Conservation (phyloP, 2,888 invertebrate species). For the Limenitis camilla region DNA sequence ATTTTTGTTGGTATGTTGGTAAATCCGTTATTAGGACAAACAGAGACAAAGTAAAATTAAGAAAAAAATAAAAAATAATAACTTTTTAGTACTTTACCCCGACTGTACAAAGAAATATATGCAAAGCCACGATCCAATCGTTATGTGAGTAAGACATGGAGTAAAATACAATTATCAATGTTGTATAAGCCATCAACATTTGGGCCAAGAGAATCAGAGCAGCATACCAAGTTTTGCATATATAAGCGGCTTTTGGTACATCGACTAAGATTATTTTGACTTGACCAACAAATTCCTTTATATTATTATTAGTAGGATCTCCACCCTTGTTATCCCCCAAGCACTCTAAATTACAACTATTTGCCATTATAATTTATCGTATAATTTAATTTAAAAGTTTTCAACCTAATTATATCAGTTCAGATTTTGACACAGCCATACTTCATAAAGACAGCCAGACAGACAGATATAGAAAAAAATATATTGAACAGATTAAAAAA, state of each 20-base stretch:
- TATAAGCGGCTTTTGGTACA: conserved; percentile 23
- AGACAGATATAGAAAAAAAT: too few species aligned
- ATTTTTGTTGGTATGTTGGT: too few species aligned
- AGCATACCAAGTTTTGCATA: conserved; percentile 20
- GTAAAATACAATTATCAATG: conserved; percentile 34
- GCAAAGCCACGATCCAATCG: conserved; percentile 27
- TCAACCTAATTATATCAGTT: neutral
- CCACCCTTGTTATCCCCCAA: conserved; percentile 22
- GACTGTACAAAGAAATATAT: conserved; percentile 41
- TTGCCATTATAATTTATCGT: conserved; percentile 8
- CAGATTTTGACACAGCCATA: neutral
- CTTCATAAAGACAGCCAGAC: too few species aligned
- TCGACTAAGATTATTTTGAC: conserved; percentile 52
- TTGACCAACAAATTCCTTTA: conserved; percentile 44
- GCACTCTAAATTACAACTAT: conserved; percentile 42
- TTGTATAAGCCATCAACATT: conserved; percentile 37
- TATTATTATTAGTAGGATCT: conserved; percentile 11
- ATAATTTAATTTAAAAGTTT: neutral
- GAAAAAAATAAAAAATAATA: neutral
- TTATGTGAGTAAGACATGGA: conserved; percentile 29
- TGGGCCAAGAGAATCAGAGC: conserved; percentile 35
- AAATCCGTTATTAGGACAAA: too few species aligned
- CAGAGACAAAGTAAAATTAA: too few species aligned
- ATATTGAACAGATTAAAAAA: too few species aligned
- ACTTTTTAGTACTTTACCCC: conserved; percentile 35